Base-by-base conservation (phyloP, 2,113 vertebrate genomes). In the Recurvirostra avosetta region DNA sequence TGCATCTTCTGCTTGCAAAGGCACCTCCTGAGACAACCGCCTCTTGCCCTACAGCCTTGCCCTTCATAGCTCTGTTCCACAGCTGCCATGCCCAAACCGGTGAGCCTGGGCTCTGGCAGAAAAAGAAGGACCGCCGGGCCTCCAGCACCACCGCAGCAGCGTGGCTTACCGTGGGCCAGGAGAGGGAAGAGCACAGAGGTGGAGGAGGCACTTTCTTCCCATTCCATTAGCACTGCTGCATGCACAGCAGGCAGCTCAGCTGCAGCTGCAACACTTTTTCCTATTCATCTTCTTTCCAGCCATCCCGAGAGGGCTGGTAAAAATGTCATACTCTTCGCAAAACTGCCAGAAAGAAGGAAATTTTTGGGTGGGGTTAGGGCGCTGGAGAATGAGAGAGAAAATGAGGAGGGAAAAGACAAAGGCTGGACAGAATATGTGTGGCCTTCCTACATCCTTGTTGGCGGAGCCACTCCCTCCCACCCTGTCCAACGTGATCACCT, bases 1-100 rank as follows among this genome's bases (percentile, higher is more conserved):
- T 45, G 62, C 87, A 72, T 75, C 84, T 93, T 72, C 66, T 94
- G 87, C 95, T 85, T 95, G 86, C 94, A 89, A 95, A 94, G 80
- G 88, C 84, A 82, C 58, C 94, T 90, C 87, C 95, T 70, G 66
- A 95, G 58, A 96, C 84, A 76, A 49, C 34, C 62, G 43, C 61
- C 49, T 89, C 76, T 43, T 72, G 87, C 96, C 91, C 90, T 73
- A 5, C 73, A 94, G 94, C 87, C 81, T 82, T 94, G 84, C 87
- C 75, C 84, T 84, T 41, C 88, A 13, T 8, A 71, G 63, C 86
- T 58, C 78, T 5, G 8, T 81, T 87, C 61, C 81, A 11, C 73
- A 20, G 74, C 52, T 26, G 73, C 92, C 41, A 1, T 86, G 76
- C 52, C 80, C 79, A 40, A 89, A 62, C 86, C 2, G 2, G 53